Evolutionary conservation across 1,140 invertebrate genomes (phyloP), one percentile per base, ranked within the genome.

Genomic region (Elysia chlorotica): DNA sequence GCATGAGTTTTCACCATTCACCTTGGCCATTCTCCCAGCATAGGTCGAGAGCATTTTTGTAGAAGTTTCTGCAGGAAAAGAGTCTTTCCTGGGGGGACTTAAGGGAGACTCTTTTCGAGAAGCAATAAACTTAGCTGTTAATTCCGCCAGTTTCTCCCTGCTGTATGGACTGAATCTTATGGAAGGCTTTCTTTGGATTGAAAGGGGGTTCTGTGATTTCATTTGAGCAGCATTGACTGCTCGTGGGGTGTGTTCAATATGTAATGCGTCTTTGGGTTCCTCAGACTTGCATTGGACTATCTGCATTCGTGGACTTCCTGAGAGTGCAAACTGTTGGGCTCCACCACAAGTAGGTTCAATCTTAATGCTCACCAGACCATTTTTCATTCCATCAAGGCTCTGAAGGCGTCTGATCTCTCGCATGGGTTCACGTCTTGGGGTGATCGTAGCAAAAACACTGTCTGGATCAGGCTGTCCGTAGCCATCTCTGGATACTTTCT

Each of bases 401-500:
- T n/a, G n/a, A n/a, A n/a, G n/a, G n/a, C n/a, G n/a, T n/a, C n/a
- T n/a, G n/a, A n/a, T 48, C 41, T n/a, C 41, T 48, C 41, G 41
- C 41, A 48, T 48, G n/a, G 41, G n/a, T n/a, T 48, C 41, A n/a
- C 41, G 10, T 10, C 41, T n/a, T 48, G 41, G 10, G 41, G 41
- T 14, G 10, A 14, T 48, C 41, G 41, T 48, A 10, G 10, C 41
- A 48, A 14, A 10, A 14, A 10, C 41, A 48, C n/a, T 48, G 41
- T n/a, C 41, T n/a, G n/a, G 10, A 48, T 14, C 6, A 4, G 36
- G 30, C 10, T 36, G 5, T 0, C 19, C 21, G 21, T 17, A 25
- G 59, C 59, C 69, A 71, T 71, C 63, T 63, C 69, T 63, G 69
- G 69, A 37, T 41, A 38, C 23, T 59, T n/a, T 48, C 10, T 10